Conservation (phyloP, 2,113 vertebrate species). For the Ariopsis seemanni region DNA sequence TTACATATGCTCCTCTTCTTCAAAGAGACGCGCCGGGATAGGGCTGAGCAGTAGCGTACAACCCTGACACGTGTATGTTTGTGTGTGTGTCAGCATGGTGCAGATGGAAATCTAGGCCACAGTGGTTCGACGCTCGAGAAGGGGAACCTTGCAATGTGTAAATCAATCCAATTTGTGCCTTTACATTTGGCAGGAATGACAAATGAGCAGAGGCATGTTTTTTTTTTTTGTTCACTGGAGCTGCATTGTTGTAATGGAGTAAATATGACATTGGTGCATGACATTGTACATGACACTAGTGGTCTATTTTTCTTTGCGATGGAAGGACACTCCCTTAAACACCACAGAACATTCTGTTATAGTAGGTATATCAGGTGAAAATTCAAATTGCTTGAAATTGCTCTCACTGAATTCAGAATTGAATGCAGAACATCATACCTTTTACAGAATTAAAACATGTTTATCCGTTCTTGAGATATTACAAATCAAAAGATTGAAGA, state of each 20-base stretch:
- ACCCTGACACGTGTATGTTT: conserved; percentile 19
- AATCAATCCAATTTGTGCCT: conserved; percentile 34
- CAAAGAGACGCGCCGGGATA: conserved; percentile 4
- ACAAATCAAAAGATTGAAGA: too few species aligned
- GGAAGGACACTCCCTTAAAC: too few species aligned
- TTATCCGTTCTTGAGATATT: too few species aligned
- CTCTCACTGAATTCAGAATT: too few species aligned
- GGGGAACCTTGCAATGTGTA: conserved; percentile 30
- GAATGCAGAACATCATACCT: too few species aligned
- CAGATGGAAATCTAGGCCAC: conserved; percentile 32
- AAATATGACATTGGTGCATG: background rate
- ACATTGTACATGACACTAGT: background rate
- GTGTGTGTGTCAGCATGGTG: background rate
- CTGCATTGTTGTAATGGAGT: background rate
- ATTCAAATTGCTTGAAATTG: too few species aligned
- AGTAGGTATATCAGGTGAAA: too few species aligned
- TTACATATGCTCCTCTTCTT: conserved; percentile 52
- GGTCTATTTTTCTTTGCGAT: background rate
- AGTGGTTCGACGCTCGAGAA: conserved; percentile 5
- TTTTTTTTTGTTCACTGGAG: conserved; percentile 2
- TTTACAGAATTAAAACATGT: too few species aligned
- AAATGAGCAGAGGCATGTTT: background rate
- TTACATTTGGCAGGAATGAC: conserved; percentile 20
- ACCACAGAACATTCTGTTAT: too few species aligned
- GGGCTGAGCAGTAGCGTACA: conserved; percentile 31